A percentile compares a stretch with the other conserved stretches of the same genome.
These are phyloP conservation scores for Caranx melampygus DNA, from an alignment of 2,113 vertebrate species.

Conservation along the genomic window DNA sequence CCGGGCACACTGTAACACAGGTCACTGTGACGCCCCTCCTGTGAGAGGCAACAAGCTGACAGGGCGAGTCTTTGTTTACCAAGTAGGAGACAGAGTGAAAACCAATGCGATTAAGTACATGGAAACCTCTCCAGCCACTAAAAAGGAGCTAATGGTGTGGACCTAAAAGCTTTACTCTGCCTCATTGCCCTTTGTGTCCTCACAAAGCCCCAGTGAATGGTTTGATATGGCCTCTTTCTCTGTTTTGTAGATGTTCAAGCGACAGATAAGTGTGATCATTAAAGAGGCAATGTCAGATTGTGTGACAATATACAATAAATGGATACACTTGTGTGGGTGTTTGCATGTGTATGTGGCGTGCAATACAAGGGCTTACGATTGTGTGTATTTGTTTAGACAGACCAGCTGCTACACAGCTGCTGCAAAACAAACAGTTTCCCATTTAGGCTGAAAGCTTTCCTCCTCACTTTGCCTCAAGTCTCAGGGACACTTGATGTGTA, in stretches of 20 bases:
- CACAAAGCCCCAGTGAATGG: conserved; percentile 5
- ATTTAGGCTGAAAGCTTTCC: conserved; percentile 33
- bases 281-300: neutral
- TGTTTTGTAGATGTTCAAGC: conserved; percentile 16
- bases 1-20: neutral
- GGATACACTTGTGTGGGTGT: conserved; percentile 7
- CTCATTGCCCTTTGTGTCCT: conserved; percentile 27
- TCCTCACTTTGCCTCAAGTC: neutral
- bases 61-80: conserved; percentile 23
- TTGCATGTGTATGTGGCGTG: conserved; percentile 8
- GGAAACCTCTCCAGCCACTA: conserved; percentile 43
- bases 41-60: conserved; percentile 2
- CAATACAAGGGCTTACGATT: conserved; percentile 11
- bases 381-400: conserved; percentile 46
- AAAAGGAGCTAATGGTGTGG: conserved; percentile 58
- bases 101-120: conserved; percentile 26
- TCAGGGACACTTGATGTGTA: conserved; percentile 11
- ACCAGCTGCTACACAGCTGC: conserved; percentile 61
- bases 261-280: conserved; percentile 9
- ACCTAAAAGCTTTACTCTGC: conserved; percentile 62
- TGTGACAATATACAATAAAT: conserved; percentile 4
- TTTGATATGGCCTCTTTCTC: neutral
- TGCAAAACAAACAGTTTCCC: conserved; percentile 63
- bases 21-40: neutral
- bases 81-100: conserved; percentile 14